Evolutionary conservation across 2,888 invertebrate genomes (phyloP).

Genomic region (Sicus ferrugineus): DNA sequence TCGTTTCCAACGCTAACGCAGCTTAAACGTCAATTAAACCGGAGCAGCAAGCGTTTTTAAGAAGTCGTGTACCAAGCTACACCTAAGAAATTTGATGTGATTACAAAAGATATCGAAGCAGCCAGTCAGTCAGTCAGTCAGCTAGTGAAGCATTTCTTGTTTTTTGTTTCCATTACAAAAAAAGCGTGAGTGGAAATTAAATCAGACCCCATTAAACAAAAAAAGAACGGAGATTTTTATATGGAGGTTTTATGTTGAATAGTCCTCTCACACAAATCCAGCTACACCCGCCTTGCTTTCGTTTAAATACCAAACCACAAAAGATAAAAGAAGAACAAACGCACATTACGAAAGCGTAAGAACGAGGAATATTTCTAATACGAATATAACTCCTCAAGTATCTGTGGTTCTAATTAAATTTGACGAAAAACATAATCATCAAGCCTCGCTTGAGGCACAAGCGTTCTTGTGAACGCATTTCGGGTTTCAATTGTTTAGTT

Average conservation of each 20-base stretch:
- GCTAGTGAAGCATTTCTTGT: neutral
- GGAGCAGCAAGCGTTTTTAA: neutral
- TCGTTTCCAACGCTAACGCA: neutral
- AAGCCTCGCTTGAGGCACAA: neutral
- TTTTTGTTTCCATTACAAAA: neutral
- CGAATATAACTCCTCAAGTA: neutral
- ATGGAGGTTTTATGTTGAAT: neutral
- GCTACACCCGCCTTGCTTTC: conserved; percentile 17
- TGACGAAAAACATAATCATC: neutral
- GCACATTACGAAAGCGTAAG: neutral
- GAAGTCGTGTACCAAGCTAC: neutral
- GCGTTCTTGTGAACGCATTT: neutral
- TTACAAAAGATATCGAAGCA: conserved; percentile 2
- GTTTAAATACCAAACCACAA: conserved; percentile 20
- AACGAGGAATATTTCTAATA: neutral
- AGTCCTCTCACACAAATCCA: neutral
- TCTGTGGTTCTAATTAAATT: neutral
- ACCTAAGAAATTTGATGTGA: neutral
- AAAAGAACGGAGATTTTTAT: neutral
- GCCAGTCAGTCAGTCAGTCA: neutral
- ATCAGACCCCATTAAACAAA: neutral
- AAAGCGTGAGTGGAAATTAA: conserved; percentile 21
- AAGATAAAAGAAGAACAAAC: too few relatives aligned
- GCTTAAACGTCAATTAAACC: conserved; percentile 28
- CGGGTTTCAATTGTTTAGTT: neutral